Evolutionary conservation across 2,113 vertebrate species (phyloP).

Genomic region (Ellobius talpinus): DNA sequence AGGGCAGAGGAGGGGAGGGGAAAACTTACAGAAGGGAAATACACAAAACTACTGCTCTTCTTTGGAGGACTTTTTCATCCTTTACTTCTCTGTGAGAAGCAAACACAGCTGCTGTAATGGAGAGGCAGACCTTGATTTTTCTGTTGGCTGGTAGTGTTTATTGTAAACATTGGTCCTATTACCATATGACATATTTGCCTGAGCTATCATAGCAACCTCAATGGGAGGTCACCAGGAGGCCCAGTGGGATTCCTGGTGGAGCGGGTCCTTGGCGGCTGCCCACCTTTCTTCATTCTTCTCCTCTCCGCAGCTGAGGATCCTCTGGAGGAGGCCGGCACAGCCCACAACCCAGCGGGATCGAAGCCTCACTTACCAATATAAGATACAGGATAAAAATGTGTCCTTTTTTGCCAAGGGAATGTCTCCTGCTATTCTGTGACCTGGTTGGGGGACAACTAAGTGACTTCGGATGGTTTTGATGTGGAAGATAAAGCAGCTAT

Average conservation of each 20-base stretch:
- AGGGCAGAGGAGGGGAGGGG: too few relatives aligned
- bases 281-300: neutral
- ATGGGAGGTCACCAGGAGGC: neutral
- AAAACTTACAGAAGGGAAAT: too few relatives aligned
- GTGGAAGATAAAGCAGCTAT: neutral
- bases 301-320: slow-evolving; percentile 91
- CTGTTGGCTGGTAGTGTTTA: neutral
- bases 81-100: neutral
- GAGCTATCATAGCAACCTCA: neutral
- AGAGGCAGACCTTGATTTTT: neutral
- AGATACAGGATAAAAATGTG: slow-evolving; percentile 94
- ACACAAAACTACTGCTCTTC: neutral
- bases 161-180: neutral
- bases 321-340: slow-evolving; percentile 82
- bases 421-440: slow-evolving; percentile 93
- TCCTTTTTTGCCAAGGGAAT: slow-evolving; percentile 94
- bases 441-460: neutral
- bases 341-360: slow-evolving; percentile 65
- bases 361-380: slow-evolving; percentile 93
- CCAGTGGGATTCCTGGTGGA: neutral
- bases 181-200: neutral
- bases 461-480: neutral
- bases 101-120: neutral
- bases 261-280: accelerated
- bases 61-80: neutral